phyloP scores from a whole-genome alignment of 2,113 vertebrate genomes.

The Glaucidium brasilianum region DNA sequence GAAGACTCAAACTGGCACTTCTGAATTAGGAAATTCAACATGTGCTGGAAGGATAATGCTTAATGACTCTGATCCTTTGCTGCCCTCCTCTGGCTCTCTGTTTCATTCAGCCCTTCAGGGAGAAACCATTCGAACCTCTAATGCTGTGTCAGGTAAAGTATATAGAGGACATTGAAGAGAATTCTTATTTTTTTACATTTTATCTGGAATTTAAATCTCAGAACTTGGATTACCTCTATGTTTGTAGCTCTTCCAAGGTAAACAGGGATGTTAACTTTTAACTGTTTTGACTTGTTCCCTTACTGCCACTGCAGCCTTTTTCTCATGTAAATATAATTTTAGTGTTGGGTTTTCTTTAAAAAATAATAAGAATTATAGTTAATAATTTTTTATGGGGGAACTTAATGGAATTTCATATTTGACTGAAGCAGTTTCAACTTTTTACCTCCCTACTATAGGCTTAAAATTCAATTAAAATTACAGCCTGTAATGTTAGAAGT shows the following conservation, averaged over 20 bases:
- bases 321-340: neutral
- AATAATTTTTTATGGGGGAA: fast-evolving
- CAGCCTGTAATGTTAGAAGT: neutral
- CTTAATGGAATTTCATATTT: neutral
- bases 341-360: neutral
- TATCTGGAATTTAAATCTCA: neutral
- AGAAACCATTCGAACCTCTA: neutral
- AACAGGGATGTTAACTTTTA: neutral
- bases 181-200: neutral
- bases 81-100: conserved; percentile 25
- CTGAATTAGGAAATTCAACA: neutral
- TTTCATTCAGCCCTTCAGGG: neutral
- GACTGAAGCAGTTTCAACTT: neutral
- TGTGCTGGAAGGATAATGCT: conserved; percentile 49
- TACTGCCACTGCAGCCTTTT: neutral
- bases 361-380: neutral
- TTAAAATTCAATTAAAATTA: neutral
- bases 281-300: neutral
- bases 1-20: neutral
- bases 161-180: neutral
- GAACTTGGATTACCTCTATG: neutral
- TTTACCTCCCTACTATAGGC: neutral
- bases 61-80: conserved; percentile 44
- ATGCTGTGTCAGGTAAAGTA: conserved; percentile 68
- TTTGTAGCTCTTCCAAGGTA: neutral